These are phyloP conservation scores for Heliocidaris erythrogramma DNA, from an alignment of 35 echinoderm and acorn worm species.

Conservation along the genomic window DNA sequence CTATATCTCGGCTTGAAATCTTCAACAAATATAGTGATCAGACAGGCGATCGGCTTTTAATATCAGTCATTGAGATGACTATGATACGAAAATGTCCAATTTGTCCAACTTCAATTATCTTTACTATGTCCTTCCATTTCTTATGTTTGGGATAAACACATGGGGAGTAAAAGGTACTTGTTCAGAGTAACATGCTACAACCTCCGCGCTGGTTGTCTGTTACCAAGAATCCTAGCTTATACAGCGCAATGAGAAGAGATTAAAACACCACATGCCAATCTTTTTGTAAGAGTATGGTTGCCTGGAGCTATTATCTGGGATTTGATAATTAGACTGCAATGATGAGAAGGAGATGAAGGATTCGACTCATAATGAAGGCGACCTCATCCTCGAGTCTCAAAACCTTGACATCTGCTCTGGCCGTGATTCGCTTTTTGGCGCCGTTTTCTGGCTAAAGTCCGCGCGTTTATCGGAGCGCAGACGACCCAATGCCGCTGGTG, in stretches of 20 bases:
- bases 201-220: not conserved
- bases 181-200: too few species aligned
- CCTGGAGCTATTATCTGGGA: not conserved
- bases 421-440: not conserved
- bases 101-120: too few species aligned
- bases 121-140: too few species aligned
- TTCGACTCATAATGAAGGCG: not conserved
- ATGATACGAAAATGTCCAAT: too few species aligned
- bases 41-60: too few species aligned
- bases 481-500: not conserved
- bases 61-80: too few species aligned
- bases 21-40: too few species aligned
- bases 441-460: not conserved
- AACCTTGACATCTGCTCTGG: slow-evolving; percentile 1
- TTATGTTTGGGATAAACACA: too few species aligned
- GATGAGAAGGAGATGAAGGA: slow-evolving; percentile 1
- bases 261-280: not conserved
- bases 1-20: too few species aligned
- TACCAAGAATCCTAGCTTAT: not conserved
- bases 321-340: not conserved
- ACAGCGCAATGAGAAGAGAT: not conserved
- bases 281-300: not conserved
- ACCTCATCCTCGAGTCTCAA: not conserved
- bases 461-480: not conserved
- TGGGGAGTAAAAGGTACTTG: too few species aligned